A percentile compares a stretch with the other conserved stretches of the same genome.
Conservation (phyloP, 2,797 vertebrate genomes). For the Propithecus perrieri region DNA sequence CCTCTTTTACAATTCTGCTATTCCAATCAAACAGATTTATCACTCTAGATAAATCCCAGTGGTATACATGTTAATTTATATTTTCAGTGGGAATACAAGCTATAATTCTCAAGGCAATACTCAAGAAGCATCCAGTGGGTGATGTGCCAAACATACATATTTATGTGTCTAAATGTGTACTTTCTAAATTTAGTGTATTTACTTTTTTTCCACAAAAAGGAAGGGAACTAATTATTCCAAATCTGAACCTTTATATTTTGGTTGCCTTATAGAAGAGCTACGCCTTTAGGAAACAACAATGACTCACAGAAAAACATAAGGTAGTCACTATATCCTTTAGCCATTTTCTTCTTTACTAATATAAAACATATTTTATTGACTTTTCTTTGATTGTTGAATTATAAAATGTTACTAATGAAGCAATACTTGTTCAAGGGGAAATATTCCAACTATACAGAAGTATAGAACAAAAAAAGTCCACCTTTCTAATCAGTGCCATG, state of each 20-base stretch:
- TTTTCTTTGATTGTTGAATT: slow-evolving; percentile 8
- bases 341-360: slow-evolving; percentile 20
- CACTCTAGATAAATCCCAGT: not conserved
- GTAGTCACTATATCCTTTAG: not conserved
- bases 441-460: not conserved
- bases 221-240: not conserved
- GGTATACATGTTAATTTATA: slow-evolving; percentile 34
- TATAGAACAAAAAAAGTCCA: slow-evolving; percentile 18
- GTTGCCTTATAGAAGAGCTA: not conserved
- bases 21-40: slow-evolving; percentile 35
- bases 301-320: not conserved
- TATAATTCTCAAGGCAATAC: not conserved
- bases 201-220: not conserved
- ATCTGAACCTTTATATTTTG: slow-evolving; percentile 11
- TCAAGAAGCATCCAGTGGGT: not conserved
- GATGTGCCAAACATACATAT: not conserved
- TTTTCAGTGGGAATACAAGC: not conserved
- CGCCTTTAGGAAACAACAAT: not conserved
- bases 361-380: not conserved
- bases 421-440: slow-evolving; percentile 6
- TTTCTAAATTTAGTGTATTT: slow-evolving; percentile 1
- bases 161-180: not conserved
- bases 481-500: not conserved
- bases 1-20: slow-evolving; percentile 25
- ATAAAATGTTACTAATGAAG: slow-evolving; percentile 18